Percentiles rank a stretch among this genome's conserved stretches.
Evolutionary conservation across 2,888 invertebrate species (phyloP).

Genomic region (Tiliacea aurago): DNA sequence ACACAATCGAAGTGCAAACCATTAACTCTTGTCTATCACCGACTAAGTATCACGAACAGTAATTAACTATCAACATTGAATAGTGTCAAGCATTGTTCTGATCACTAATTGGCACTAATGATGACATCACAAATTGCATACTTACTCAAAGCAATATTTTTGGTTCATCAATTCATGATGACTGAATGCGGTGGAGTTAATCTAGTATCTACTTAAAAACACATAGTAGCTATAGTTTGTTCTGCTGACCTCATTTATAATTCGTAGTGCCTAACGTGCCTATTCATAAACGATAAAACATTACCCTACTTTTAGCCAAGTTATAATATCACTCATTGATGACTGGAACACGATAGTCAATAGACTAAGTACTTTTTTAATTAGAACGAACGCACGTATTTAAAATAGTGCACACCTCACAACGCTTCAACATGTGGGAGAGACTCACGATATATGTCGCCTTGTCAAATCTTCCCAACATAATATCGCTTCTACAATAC

Average conservation of each 20-base stretch:
- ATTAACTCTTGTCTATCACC: neutral
- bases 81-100: conserved; percentile 30
- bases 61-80: conserved; percentile 27
- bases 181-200: neutral
- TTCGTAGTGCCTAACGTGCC: neutral
- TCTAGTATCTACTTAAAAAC: neutral
- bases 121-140: conserved; percentile 1
- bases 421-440: too few relatives aligned
- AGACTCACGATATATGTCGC: too few relatives aligned
- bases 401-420: too few relatives aligned
- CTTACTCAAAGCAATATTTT: neutral
- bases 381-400: neutral
- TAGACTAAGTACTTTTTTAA: neutral
- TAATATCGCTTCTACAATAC: too few relatives aligned
- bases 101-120: conserved; percentile 29
- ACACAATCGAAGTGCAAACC: neutral
- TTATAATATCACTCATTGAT: conserved; percentile 13
- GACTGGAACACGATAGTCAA: conserved; percentile 6
- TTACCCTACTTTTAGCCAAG: conserved; percentile 45
- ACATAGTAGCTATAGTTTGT: neutral
- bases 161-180: too few relatives aligned
- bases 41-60: neutral
- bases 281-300: conserved; percentile 26
- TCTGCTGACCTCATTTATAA: conserved; percentile 33
- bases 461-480: too few relatives aligned